Percentiles rank a stretch among this genome's conserved stretches.
Conservation (phyloP, 2,888 invertebrate genomes). For the Dioctria rufipes region DNA sequence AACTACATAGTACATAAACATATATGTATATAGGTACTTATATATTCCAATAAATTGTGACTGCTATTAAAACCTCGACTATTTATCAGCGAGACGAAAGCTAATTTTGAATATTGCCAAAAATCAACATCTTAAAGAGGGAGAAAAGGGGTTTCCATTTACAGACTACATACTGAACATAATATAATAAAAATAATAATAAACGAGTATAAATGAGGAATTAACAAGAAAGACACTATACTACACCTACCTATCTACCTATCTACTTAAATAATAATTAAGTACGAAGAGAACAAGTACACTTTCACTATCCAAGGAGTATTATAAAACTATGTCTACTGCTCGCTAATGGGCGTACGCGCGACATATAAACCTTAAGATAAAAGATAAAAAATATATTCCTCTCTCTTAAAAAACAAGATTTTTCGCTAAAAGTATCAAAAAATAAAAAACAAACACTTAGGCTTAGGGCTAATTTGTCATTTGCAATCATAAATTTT, state of each 20-base stretch:
- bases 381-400: background rate
- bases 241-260: background rate
- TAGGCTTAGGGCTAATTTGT: conserved; percentile 44
- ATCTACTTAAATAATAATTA: background rate
- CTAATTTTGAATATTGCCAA: background rate
- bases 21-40: no score
- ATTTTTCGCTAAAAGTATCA: conserved; percentile 13
- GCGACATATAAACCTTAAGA: background rate
- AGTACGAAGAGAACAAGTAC: conserved; percentile 19
- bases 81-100: conserved; percentile 5
- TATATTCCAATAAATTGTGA: no score
- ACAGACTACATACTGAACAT: conserved; percentile 25
- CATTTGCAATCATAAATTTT: conserved; percentile 32
- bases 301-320: conserved; percentile 21
- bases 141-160: background rate
- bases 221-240: conserved; percentile 4
- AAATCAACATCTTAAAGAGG: no score
- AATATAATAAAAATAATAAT: conserved; percentile 4
- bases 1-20: no score
- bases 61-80: background rate
- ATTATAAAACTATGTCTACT: conserved; percentile 31
- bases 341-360: background rate
- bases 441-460: conserved; percentile 35
- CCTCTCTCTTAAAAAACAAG: conserved; percentile 3
- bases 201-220: conserved; percentile 34